Evolutionary conservation across 2,113 vertebrate genomes (phyloP), one percentile per base, ranked within the genome.

Genomic region (Laticauda laticaudata): DNA sequence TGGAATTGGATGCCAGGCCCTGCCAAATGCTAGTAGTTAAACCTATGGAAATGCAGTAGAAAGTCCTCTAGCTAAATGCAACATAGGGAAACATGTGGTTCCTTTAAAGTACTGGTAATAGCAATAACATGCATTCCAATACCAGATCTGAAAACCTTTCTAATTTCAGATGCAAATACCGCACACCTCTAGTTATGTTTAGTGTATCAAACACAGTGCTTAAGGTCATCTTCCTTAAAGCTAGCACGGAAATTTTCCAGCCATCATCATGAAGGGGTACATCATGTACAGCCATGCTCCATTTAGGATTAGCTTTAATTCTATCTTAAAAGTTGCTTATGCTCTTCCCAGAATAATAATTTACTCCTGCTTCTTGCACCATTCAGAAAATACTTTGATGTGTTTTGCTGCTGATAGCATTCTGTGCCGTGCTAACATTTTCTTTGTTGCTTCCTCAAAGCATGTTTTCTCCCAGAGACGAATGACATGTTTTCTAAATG

Each of bases 401-500:
- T 59, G 24, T 75, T 92, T 87, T 29, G 45, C 29, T 93, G 94
- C 69, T 89, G 34, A 91, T 93, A 53, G 55, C 10, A 43, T 64
- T 93, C 51, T 92, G 55, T 89, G 92, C 86, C 56, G 43, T 93
- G 86, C 91, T 93, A 53, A 93, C 69, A 43, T 81, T 92, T 93
- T 86, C 92, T 93, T 51, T 24, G 54, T 86, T 45, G 85, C 21
- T 34, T 90, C 43, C 89, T 57, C 39, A 86, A 91, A 86, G 91
- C 24, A 26, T 89, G 57, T 86, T 93, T 48, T 87, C 69, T 29
- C 53, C 92, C 69, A 91, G 56, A 93, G 89, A 89, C n/a, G 6
- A 92, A 61, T 57, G 94, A 43, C 56, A 75, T 43, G 23, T 91
- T 93, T 94, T 94, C 86, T 89, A 69, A 87, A 89, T 91, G 89